phyloP scores from a whole-genome alignment of 2,797 vertebrate species.

The Acanthurus tractus region DNA sequence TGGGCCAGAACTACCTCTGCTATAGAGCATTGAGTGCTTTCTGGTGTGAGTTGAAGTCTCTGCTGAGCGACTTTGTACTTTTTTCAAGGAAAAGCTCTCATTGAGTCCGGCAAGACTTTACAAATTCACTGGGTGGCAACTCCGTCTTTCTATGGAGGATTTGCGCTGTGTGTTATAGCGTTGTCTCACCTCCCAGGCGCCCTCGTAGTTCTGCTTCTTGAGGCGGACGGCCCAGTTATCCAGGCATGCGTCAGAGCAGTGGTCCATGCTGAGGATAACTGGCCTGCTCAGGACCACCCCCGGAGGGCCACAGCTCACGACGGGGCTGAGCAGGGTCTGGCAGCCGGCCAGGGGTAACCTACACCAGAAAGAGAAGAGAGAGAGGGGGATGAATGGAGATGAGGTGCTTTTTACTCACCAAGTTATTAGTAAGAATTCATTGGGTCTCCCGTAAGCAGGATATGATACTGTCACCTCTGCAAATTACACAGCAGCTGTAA shows the following conservation, averaged over 20 bases:
- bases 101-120: conserved; percentile 31
- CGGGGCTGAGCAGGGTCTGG: conserved; percentile 96
- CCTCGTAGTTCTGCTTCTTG: conserved; percentile 97
- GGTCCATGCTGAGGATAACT: conserved; percentile 96
- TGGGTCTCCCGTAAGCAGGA: conserved; percentile 44
- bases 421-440: conserved; percentile 62
- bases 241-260: conserved; percentile 94
- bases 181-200: conserved; percentile 94
- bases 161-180: conserved; percentile 45
- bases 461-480: conserved; percentile 56
- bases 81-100: conserved; percentile 44
- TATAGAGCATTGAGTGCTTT: conserved; percentile 33
- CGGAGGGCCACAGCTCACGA: conserved; percentile 97
- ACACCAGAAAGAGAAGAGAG: conserved; percentile 51
- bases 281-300: conserved; percentile 96
- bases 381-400: conserved; percentile 41
- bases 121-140: conserved; percentile 57
- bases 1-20: conserved; percentile 25
- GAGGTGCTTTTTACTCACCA: conserved; percentile 49
- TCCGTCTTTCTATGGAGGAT: conserved; percentile 56
- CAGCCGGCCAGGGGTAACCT: conserved; percentile 96
- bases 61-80: conserved; percentile 42
- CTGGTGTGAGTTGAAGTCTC: conserved; percentile 32
- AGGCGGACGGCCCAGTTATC: conserved; percentile 98
- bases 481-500: conserved; percentile 64